Percentiles rank a stretch among this genome's conserved stretches.
phyloP scores from a whole-genome alignment of 1,140 invertebrate genomes.

The Orchestia grillus region DNA sequence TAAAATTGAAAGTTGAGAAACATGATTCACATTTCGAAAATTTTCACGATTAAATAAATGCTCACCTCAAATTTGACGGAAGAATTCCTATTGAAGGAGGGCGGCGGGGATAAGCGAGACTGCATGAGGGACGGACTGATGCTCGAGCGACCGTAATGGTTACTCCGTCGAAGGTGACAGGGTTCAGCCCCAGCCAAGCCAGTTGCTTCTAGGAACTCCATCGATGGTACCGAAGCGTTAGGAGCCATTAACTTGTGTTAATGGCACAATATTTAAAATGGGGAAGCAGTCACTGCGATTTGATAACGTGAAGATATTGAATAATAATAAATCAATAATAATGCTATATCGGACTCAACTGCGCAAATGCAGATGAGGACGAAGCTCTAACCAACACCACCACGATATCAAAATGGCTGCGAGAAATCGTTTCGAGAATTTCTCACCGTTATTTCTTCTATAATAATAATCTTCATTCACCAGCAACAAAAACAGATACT shows the following conservation, averaged over 20 bases:
- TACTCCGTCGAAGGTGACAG: neutral
- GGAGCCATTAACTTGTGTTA: conserved; percentile 22
- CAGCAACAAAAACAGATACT: neutral
- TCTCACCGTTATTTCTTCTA: neutral
- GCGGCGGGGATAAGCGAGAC: neutral
- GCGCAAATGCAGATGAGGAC: neutral
- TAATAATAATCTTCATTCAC: neutral
- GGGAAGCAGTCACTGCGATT: neutral
- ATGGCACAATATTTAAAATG: neutral
- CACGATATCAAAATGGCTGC: conserved; percentile 31
- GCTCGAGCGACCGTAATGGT: neutral
- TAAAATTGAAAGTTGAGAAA: too few relatives aligned
- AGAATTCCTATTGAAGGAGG: neutral
- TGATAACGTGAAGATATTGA: neutral
- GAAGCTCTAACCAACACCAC: neutral
- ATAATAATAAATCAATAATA: neutral
- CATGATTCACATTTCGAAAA: too few relatives aligned
- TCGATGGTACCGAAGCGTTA: neutral
- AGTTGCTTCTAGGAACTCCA: neutral
- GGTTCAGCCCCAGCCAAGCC: neutral
- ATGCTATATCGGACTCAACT: conserved; percentile 1
- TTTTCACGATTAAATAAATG: neutral
- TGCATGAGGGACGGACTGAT: conserved; percentile 39
- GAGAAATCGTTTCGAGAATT: conserved; percentile 1
- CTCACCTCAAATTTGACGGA: neutral